These are phyloP conservation scores for Colossoma macropomum DNA, from an alignment of 2,113 vertebrate species.

Conservation along the genomic window DNA sequence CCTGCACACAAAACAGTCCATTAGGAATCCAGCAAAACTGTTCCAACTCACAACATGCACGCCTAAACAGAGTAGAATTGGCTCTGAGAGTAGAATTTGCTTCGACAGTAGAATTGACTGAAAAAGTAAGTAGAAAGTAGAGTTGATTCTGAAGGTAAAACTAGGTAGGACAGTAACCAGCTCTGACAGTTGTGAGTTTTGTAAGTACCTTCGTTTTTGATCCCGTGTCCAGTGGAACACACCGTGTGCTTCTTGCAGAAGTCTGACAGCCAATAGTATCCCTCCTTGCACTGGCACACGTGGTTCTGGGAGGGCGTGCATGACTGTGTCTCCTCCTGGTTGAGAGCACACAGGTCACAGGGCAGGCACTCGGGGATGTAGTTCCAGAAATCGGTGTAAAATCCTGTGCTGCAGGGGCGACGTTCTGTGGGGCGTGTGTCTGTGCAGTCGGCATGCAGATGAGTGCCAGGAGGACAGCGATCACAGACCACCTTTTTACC, in stretches of 20 bases:
- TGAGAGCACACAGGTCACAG: constrained; percentile 61
- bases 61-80: not conserved
- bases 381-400: constrained; percentile 75
- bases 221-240: constrained; percentile 61
- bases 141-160: not conserved
- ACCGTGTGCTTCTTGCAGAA: constrained; percentile 63
- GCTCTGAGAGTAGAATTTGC: not conserved
- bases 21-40: too few species aligned
- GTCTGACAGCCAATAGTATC: constrained; percentile 46
- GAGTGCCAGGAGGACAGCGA: constrained; percentile 61
- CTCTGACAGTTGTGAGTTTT: too few species aligned
- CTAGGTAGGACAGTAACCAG: too few species aligned
- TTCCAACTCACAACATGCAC: not conserved
- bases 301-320: constrained; percentile 60
- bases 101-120: too few species aligned
- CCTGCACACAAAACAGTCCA: constrained; percentile 56
- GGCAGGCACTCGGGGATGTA: constrained; percentile 65
- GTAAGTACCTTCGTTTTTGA: constrained; percentile 58
- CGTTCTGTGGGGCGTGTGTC: constrained; percentile 52
- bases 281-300: constrained; percentile 64
- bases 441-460: constrained; percentile 61
- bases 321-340: constrained; percentile 52
- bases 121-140: too few species aligned
- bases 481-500: constrained; percentile 60
- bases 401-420: constrained; percentile 55